Evolutionary conservation across 1,140 invertebrate species (phyloP), one percentile per base, ranked within the genome.

Genomic region (Mamestra configurata): DNA sequence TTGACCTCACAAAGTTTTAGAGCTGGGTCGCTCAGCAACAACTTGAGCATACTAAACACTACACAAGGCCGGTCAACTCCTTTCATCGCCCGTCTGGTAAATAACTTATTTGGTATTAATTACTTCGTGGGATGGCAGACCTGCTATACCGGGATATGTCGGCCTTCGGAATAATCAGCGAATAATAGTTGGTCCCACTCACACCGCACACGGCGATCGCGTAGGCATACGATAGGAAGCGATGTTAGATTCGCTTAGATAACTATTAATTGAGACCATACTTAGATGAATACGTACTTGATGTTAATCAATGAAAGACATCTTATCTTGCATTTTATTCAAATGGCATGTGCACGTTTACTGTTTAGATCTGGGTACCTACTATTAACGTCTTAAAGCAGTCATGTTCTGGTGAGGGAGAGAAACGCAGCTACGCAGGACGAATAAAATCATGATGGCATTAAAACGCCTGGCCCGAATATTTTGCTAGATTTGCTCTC

Each of bases 91-190:
- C 7, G 51, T 80, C 20, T 53, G 13, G 22, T 80, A 76, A 77
- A 40, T 64, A 31, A 68, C 80, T 57, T 81, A 75, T 81, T 73
- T 70, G 84, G 88, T 79, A 80, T 87, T 89, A 91, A 92, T 90
- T 85, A 84, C 77, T 6, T 79, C 82, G 92, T 92, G 86, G 91
- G 91, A 86, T 87, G 84, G 61, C 35, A 82, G 70, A 79, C 82
- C 64, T 55, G 18, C 87, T 88, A 89, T 89, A 87, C 83, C 83
- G 79, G 83, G 86, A 85, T 83, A 81, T 78, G 40, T 27, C 31
- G 68, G 81, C 85, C 81, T 89, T 88, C 64, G 82, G 80, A 82
- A 84, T 82, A 82, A 68, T 79, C 71, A 57, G 49, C 71, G 37
- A 51, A 24, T 53, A 64, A 57, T 79, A 87, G 77, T 79, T 82